Percentiles rank a stretch among this genome's conserved stretches.
Conservation (phyloP, 2,888 invertebrate species). For the Tenthredo scrophulariae region DNA sequence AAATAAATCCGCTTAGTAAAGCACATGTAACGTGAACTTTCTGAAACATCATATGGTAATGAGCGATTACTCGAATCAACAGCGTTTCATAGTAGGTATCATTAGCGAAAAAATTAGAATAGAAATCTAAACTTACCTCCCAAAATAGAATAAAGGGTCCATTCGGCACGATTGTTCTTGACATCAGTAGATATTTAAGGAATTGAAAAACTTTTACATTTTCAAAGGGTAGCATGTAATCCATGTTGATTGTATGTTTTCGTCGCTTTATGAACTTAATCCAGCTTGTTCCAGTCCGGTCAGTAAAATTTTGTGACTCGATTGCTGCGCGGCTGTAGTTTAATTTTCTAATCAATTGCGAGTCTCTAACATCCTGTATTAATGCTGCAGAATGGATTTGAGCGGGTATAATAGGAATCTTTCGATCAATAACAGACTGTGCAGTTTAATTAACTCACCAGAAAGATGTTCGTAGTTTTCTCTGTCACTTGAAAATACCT, state of each 20-base stretch:
- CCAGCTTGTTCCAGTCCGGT: slow-evolving; percentile 59
- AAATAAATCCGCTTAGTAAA: slow-evolving; percentile 40
- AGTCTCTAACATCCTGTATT: slow-evolving; percentile 37
- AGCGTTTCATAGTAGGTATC: neutral
- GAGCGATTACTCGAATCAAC: neutral
- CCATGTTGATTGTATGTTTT: slow-evolving; percentile 57
- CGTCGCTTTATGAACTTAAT: slow-evolving; percentile 61
- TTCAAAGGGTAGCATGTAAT: slow-evolving; percentile 58
- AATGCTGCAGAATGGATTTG: slow-evolving; percentile 1
- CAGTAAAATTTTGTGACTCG: slow-evolving; percentile 24
- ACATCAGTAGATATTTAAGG: slow-evolving; percentile 60
- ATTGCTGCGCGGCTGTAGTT: slow-evolving; percentile 23
- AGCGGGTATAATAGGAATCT: neutral
- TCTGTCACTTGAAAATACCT: slow-evolving; percentile 51
- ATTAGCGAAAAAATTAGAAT: slow-evolving; percentile 56
- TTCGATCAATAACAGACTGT: neutral
- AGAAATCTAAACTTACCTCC: slow-evolving; percentile 61
- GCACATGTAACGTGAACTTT: slow-evolving; percentile 22
- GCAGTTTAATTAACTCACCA: neutral
- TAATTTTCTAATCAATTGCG: slow-evolving; percentile 34
- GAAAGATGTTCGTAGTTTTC: slow-evolving; percentile 35
- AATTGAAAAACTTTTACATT: slow-evolving; percentile 16
- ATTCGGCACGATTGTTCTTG: slow-evolving; percentile 63
- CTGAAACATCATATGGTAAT: slow-evolving; percentile 14
- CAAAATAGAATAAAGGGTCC: slow-evolving; percentile 63